phyloP scores from a whole-genome alignment of 2,888 invertebrate genomes.

The Scaptomyza parva region DNA sequence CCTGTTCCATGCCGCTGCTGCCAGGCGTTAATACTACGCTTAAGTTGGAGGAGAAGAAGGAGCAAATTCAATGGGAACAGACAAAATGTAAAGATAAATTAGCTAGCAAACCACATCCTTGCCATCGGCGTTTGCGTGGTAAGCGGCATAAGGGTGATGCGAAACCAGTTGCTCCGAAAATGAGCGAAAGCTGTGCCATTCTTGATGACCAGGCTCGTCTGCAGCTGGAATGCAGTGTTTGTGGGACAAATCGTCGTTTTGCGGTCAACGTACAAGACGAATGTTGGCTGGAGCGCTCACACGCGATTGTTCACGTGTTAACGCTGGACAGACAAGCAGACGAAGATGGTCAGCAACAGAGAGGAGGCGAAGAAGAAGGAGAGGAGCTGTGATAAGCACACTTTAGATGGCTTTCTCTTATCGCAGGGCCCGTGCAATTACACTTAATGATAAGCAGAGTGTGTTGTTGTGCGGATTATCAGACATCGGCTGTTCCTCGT shows the following conservation, averaged over 20 bases:
- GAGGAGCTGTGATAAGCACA: constrained; percentile 24
- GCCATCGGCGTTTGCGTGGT: constrained; percentile 28
- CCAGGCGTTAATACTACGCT: constrained; percentile 80
- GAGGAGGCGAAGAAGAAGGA: neutral
- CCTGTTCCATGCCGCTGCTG: constrained; percentile 79
- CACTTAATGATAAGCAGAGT: constrained; percentile 40
- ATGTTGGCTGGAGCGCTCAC: constrained; percentile 82
- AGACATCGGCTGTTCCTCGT: constrained; percentile 37
- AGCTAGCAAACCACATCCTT: constrained; percentile 1
- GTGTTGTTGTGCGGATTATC: constrained; percentile 19
- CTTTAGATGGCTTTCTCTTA: constrained; percentile 25
- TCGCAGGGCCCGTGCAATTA: constrained; percentile 23
- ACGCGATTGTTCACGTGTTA: constrained; percentile 71
- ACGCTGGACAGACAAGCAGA: constrained; percentile 17
- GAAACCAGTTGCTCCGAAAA: neutral
- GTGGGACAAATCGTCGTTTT: constrained; percentile 73
- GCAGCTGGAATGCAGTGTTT: constrained; percentile 75
- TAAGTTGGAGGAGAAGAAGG: constrained; percentile 3
- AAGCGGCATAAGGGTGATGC: neutral
- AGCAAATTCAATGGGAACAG: neutral
- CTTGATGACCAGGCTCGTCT: constrained; percentile 51
- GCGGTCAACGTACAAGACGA: constrained; percentile 71
- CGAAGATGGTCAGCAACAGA: neutral
- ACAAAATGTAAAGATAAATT: neutral
- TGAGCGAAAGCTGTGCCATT: neutral